phyloP scores from a whole-genome alignment of 2,888 invertebrate genomes.

The Ormyrus nitidulus region DNA sequence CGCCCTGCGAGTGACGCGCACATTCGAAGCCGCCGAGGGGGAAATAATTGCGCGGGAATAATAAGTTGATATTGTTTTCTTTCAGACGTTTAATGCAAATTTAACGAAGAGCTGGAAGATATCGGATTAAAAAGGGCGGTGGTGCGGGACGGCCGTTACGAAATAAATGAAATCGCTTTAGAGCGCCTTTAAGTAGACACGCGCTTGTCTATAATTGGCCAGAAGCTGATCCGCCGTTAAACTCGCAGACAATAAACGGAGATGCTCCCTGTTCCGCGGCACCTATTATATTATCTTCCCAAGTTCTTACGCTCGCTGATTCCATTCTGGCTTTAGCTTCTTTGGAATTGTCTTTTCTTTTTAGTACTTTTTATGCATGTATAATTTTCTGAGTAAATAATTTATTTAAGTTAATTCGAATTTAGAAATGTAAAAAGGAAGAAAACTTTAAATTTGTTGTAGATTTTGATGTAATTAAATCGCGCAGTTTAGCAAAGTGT shows the following conservation, averaged over 20 bases:
- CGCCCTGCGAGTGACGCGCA: too few relatives aligned
- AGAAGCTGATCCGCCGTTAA: conserved; percentile 65
- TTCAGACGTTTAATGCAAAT: not conserved
- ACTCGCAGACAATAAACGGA: conserved; percentile 65
- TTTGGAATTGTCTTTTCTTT: not conserved
- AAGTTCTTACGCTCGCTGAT: conserved; percentile 25
- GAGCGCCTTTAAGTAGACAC: conserved; percentile 51
- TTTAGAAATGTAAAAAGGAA: too few relatives aligned
- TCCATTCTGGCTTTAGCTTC: not conserved
- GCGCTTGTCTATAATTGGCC: conserved; percentile 65
- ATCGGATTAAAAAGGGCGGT: conserved; percentile 14
- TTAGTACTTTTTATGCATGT: not conserved
- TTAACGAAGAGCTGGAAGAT: not conserved
- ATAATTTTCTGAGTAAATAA: not conserved
- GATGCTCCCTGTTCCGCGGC: conserved; percentile 20
- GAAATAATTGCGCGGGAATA: too few relatives aligned
- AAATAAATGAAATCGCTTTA: conserved; percentile 61
- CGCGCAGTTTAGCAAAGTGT: too few relatives aligned
- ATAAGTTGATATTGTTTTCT: too few relatives aligned
- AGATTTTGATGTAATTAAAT: too few relatives aligned
- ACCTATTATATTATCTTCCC: conserved; percentile 39
- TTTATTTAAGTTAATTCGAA: too few relatives aligned
- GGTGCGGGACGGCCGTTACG: conserved; percentile 22
- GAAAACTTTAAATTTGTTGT: too few relatives aligned
- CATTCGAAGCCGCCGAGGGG: too few relatives aligned